A percentile compares a stretch with the other conserved stretches of the same genome.
Evolutionary conservation across 2,797 vertebrate genomes (phyloP).

Genomic region (Sandelia bainsii): DNA sequence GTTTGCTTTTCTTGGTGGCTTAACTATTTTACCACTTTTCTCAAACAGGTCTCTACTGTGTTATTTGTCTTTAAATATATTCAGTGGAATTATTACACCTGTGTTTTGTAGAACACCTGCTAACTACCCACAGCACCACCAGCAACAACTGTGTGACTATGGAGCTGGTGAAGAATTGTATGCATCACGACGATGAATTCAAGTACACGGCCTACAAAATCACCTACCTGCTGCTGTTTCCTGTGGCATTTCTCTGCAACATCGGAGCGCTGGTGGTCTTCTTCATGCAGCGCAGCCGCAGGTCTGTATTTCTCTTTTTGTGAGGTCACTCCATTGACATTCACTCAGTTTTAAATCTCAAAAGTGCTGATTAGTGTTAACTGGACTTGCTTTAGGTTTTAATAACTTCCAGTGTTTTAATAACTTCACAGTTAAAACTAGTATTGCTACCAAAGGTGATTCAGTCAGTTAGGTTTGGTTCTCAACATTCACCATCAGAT

Average conservation of each 20-base stretch:
- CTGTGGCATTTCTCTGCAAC: constrained; percentile 75
- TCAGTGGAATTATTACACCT: neutral
- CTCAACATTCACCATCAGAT: too few relatives aligned
- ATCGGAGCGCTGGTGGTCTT: constrained; percentile 69
- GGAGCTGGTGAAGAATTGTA: neutral
- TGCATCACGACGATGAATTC: constrained; percentile 53
- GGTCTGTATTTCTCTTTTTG: constrained; percentile 10
- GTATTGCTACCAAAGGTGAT: too few relatives aligned
- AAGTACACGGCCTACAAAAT: constrained; percentile 73
- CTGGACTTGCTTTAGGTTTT: too few relatives aligned
- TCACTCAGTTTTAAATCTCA: too few relatives aligned
- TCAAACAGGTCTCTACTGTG: too few relatives aligned
- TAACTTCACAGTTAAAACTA: too few relatives aligned
- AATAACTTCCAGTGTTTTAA: too few relatives aligned
- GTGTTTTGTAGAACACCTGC: neutral
- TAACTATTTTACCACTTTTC: too few relatives aligned
- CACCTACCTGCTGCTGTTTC: constrained; percentile 76
- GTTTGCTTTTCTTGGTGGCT: too few relatives aligned
- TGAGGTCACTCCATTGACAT: neutral
- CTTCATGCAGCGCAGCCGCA: constrained; percentile 33
- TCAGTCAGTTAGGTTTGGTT: too few relatives aligned
- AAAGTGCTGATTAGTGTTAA: too few relatives aligned
- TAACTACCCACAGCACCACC: fast-evolving
- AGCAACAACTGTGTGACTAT: neutral
- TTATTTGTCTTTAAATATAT: neutral